phyloP scores from a whole-genome alignment of 2,113 vertebrate species.

The Coregonus clupeaformis region DNA sequence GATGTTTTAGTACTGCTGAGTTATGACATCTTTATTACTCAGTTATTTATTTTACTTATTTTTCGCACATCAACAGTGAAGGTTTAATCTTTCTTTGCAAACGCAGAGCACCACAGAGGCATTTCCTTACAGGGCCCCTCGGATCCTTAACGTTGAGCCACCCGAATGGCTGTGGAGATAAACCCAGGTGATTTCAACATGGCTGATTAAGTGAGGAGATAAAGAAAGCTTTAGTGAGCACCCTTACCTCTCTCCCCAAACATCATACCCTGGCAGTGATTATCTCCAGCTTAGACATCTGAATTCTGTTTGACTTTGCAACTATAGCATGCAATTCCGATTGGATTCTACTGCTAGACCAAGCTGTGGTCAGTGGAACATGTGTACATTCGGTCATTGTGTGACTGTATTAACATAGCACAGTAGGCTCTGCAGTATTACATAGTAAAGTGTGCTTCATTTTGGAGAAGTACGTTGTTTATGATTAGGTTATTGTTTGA shows the following conservation, averaged over 20 bases:
- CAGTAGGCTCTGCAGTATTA: neutral
- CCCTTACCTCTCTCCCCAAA: neutral
- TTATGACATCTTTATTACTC: constrained; percentile 12
- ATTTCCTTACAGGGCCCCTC: neutral
- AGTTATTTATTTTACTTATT: neutral
- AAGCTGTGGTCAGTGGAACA: neutral
- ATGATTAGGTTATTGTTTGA: neutral
- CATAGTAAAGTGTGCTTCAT: neutral
- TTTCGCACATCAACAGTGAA: neutral
- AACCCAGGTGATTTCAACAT: constrained; percentile 4
- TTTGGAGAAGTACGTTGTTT: neutral
- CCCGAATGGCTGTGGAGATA: constrained; percentile 2
- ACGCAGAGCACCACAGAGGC: neutral
- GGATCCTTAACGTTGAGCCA: neutral
- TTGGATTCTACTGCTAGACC: neutral
- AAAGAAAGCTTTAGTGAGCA: neutral
- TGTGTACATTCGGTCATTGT: neutral
- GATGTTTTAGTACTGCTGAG: constrained; percentile 5
- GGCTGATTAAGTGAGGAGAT: constrained; percentile 5
- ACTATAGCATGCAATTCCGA: neutral
- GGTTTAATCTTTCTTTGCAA: constrained; percentile 8
- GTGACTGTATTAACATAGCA: neutral
- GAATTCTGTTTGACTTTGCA: constrained; percentile 9
- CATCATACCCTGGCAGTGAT: no score
- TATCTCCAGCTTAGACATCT: neutral